Base-by-base conservation (phyloP, 2,113 vertebrate genomes). In the Prunella fulvescens region DNA sequence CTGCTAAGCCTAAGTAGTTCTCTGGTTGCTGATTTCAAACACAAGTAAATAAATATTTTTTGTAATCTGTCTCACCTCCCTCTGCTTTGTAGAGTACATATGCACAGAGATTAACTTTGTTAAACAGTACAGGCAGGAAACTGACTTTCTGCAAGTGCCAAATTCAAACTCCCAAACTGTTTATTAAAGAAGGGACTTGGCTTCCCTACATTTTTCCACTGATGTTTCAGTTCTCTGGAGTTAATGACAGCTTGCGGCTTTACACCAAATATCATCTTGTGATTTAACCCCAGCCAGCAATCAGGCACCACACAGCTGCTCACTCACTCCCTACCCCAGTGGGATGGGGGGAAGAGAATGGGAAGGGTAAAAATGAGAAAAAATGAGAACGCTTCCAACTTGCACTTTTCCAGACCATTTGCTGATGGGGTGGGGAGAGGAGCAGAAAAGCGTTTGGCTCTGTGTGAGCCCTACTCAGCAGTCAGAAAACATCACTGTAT, bases 41-140 rank as follows among this genome's bases (percentile, higher is more conserved):
- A 50, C n/a, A 67, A 72, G n/a, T 39, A 95, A 94, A 88, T 54
- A 69, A 76, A 71, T 79, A 83, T 45, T 82, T 48, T 48, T 76
- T 84, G 13, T 19, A 45, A 65, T 66, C 58, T 62, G 29, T 58
- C 66, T 86, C 28, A 4, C 35, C 29, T 90, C 35, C 31, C 42
- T 67, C 37, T 81, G 24, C 51, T 88, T 86, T 91, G 48, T 77
- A 40, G 61, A 74, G 37, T 58, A 44, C 17, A n/a, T 9, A n/a
- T 6, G 18, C 18, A 53, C n/a, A 31, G 74, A 81, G 40, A 81
- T 81, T 48, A 76, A 50, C 58, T 85, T 71, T n/a, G 33, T 78
- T 78, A 62, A 77, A 67, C 20, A 16, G 25, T 70, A n/a, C 62
- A 60, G 70, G 24, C 35, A 78, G 47, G 24, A 66, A 72, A 61